These are phyloP conservation scores for Cantharis flavilabris DNA, from an alignment of 2,888 invertebrate genomes.

Conservation along the genomic window DNA sequence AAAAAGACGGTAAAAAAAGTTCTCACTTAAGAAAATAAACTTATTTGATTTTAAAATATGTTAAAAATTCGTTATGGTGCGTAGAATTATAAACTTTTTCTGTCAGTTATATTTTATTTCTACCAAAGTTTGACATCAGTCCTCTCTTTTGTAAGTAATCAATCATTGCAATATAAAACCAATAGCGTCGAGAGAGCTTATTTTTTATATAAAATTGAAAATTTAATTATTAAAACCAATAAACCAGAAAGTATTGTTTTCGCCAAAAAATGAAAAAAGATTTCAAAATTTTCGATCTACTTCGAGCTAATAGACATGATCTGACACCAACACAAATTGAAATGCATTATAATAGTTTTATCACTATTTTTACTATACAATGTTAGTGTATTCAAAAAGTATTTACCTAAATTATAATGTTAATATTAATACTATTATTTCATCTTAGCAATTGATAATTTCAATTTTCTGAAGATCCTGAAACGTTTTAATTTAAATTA, in stretches of 20 bases:
- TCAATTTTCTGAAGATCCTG: not conserved
- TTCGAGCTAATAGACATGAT: not conserved
- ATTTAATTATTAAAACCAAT: not conserved
- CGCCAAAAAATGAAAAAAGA: not conserved
- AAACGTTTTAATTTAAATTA: not conserved
- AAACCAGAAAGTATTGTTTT: not conserved
- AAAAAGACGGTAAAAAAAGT: too few relatives aligned
- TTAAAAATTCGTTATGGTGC: too few relatives aligned
- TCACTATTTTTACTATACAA: not conserved
- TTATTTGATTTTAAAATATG: too few relatives aligned
- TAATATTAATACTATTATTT: not conserved
- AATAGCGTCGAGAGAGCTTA: not conserved
- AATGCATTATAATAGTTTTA: not conserved
- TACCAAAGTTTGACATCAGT: not conserved
- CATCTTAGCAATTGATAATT: not conserved
- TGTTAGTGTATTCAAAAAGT: too few relatives aligned
- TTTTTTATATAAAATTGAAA: not conserved
- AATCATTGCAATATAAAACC: not conserved
- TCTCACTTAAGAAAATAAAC: too few relatives aligned
- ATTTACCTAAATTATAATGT: too few relatives aligned
- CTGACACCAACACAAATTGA: not conserved
- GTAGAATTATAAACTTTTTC: too few relatives aligned
- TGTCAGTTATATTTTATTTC: not conserved
- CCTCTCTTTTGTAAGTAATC: not conserved
- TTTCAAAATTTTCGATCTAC: not conserved